phyloP scores from a whole-genome alignment of 1,140 invertebrate species.

The Metopolophium dirhodum region DNA sequence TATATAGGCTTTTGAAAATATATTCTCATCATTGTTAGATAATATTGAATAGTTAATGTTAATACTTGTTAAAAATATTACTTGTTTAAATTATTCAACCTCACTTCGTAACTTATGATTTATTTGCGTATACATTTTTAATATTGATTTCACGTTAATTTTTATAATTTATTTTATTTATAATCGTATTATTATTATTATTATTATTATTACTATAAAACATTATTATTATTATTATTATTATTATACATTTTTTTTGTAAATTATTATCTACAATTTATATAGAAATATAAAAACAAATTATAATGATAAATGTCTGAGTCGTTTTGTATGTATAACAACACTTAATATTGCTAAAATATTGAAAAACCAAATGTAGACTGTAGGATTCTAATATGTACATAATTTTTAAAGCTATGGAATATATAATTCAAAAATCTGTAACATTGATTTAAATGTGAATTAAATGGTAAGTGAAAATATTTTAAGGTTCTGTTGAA shows the following conservation, averaged over 20 bases:
- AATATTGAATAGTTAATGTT: conserved; percentile 56
- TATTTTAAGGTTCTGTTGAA: too few species aligned
- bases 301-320: conserved; percentile 35
- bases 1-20: conserved; percentile 47
- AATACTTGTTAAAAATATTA: conserved; percentile 55
- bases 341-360: not conserved
- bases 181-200: conserved; percentile 57
- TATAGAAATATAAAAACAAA: conserved; percentile 52
- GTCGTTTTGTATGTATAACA: not conserved
- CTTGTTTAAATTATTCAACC: conserved; percentile 56
- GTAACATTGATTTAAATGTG: too few species aligned
- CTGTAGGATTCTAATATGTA: not conserved
- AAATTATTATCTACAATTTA: conserved; percentile 55
- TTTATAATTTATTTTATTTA: conserved; percentile 57
- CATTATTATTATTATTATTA: conserved; percentile 43
- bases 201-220: conserved; percentile 40
- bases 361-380: not conserved
- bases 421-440: not conserved
- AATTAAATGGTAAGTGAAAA: too few species aligned
- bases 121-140: conserved; percentile 56
- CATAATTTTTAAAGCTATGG: not conserved
- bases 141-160: conserved; percentile 56
- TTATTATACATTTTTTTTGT: conserved; percentile 51
- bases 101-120: conserved; percentile 54
- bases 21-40: conserved; percentile 57